These are phyloP conservation scores for Phrynocephalus versicolor DNA, from an alignment of 2,113 vertebrate genomes.

Conservation along the genomic window DNA sequence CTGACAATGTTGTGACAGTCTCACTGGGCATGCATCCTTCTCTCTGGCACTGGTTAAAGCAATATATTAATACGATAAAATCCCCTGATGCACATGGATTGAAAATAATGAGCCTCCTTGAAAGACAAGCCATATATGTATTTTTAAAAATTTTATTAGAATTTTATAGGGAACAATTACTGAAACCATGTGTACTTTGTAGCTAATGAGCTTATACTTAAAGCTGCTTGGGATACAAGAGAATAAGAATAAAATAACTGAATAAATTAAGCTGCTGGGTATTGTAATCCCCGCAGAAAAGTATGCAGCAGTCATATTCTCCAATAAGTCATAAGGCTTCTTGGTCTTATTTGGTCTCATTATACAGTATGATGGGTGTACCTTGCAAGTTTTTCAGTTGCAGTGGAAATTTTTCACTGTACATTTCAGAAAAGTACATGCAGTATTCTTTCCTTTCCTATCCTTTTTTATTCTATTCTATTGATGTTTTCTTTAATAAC, in stretches of 20 bases:
- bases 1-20: neutral
- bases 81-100: neutral
- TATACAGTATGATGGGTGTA: neutral
- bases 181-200: neutral
- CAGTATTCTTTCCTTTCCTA: neutral
- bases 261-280: neutral
- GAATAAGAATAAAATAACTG: neutral
- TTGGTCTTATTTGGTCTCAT: neutral
- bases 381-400: neutral
- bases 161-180: neutral
- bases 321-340: neutral
- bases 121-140: neutral
- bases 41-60: neutral
- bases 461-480: neutral
- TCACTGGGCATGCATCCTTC: neutral
- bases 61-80: neutral
- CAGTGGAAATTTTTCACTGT: too few relatives aligned
- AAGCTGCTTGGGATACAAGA: neutral
- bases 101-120: neutral
- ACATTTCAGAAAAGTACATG: neutral
- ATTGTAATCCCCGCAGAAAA: neutral
- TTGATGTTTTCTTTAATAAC: too few relatives aligned
- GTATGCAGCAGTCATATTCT: neutral
- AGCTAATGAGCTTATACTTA: neutral
- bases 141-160: neutral